These are phyloP conservation scores for Leptoclinus maculatus DNA, from an alignment of 2,797 vertebrate species.

Conservation along the genomic window DNA sequence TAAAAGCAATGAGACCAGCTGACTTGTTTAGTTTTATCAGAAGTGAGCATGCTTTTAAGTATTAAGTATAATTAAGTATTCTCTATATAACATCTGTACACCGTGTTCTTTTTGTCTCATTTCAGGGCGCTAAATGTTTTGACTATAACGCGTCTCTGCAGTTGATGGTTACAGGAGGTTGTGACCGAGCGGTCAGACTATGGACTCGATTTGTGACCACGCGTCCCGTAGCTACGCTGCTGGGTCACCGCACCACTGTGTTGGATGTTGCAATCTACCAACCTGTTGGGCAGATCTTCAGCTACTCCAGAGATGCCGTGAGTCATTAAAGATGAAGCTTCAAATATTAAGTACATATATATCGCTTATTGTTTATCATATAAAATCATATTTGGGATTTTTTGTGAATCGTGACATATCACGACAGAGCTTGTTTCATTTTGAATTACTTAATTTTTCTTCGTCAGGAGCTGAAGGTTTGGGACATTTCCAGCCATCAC, in stretches of 20 bases:
- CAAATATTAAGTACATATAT: not conserved
- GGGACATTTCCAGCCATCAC: conserved; percentile 75
- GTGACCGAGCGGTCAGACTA: conserved; percentile 54
- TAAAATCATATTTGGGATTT: not conserved
- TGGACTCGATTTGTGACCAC: conserved; percentile 67
- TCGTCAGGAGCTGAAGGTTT: conserved; percentile 74
- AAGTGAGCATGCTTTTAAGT: not conserved
- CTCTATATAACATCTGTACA: not conserved
- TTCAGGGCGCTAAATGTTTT: conserved; percentile 72
- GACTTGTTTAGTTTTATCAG: not conserved
- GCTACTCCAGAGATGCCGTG: conserved; percentile 75
- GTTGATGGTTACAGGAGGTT: conserved; percentile 63
- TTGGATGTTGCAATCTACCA: conserved; percentile 66
- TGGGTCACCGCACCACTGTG: conserved; percentile 59
- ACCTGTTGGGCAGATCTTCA: conserved; percentile 64
- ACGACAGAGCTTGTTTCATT: not conserved
- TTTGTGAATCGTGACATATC: not conserved
- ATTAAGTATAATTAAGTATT: not conserved
- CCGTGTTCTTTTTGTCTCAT: conserved; percentile 9
- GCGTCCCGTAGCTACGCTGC: conserved; percentile 58
- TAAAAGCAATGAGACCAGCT: conserved; percentile 2
- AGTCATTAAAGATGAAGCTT: conserved; percentile 35
- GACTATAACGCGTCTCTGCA: conserved; percentile 66
- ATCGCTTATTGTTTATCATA: not conserved
- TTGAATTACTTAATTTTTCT: not conserved